Evolutionary conservation across 1,140 invertebrate species (phyloP), one percentile per base, ranked within the genome.

Genomic region (Gryon sp.): DNA sequence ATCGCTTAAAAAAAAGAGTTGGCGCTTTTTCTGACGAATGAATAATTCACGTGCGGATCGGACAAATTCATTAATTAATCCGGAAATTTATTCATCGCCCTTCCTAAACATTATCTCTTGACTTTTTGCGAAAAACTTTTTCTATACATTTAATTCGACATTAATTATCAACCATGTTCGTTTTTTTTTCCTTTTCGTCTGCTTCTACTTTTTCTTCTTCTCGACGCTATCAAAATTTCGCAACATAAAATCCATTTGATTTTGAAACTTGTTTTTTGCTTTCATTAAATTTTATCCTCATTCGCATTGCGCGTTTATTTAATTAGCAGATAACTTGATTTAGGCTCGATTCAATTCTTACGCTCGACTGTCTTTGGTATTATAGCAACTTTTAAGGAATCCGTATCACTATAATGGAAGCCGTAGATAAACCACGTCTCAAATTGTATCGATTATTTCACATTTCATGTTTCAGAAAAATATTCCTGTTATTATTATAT

Each of bases 351-450:
- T 78, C 32, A 41, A 57, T 55, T n/a, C n/a, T n/a, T 50, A 79
- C 55, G 69, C 66, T 52, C 32, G 63, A 60, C 66, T 76, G 77
- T 70, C 77, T 81, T 77, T 75, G 76, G 73, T 75, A 81, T 82
- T 82, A 78, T 66, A 36, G 55, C 26, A 76, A 80, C 80, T 86
- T 85, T 75, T 84, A 83, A 82, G 85, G 85, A 85, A 86, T 86
- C 83, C 84, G 83, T 85, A 85, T 86, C 83, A 78, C 53, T 78
- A 73, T 86, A 83, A 85, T 81, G 80, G 83, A 81, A 85, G 75
- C 84, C 83, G 26, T 83, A 84, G 69, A 76, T 82, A 53, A 70
- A 76, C 73, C 62, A 57, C 63, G 66, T 40, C 63, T 83, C 76
- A 66, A 83, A 63, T 79, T 76, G 46, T 32, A 70, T 70, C 50